A percentile compares a stretch with the other conserved stretches of the same genome.
Evolutionary conservation across 2,113 vertebrate genomes (phyloP).

Genomic region (Sylvietta virens): DNA sequence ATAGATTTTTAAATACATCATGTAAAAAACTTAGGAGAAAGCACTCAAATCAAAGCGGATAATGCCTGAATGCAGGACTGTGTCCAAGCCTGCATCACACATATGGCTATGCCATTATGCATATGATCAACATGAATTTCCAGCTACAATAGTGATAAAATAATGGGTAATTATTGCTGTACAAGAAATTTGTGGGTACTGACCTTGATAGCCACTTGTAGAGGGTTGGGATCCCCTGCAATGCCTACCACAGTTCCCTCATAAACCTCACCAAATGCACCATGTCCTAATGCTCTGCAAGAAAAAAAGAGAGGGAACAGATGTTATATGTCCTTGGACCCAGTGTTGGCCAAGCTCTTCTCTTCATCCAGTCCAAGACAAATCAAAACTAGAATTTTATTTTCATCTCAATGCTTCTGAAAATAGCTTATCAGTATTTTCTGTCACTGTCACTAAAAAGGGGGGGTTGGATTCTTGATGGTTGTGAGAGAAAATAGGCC

Average conservation of each 20-base stretch:
- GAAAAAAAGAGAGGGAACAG: background rate
- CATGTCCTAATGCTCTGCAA: constrained; percentile 85
- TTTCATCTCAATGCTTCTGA: background rate
- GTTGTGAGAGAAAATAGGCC: background rate
- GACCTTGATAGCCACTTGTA: constrained; percentile 93
- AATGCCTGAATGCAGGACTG: background rate
- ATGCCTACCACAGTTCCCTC: constrained; percentile 87
- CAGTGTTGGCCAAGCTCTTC: background rate
- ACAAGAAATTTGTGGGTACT: constrained; percentile 28
- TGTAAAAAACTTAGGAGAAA: background rate
- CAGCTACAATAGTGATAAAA: background rate
- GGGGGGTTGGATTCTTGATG: background rate
- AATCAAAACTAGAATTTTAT: background rate
- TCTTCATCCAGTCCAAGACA: background rate
- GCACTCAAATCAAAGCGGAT: background rate
- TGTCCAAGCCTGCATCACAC: background rate
- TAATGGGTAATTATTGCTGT: background rate
- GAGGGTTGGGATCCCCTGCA: constrained; percentile 76
- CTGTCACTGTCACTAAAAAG: background rate
- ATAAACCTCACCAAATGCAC: constrained; percentile 90
- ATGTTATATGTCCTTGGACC: background rate
- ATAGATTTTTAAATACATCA: background rate
- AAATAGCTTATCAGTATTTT: background rate
- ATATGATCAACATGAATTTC: fast-evolving
- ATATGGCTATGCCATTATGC: background rate